These are phyloP conservation scores for Phengaris alcon DNA, from an alignment of 2,888 invertebrate genomes.

Conservation along the genomic window DNA sequence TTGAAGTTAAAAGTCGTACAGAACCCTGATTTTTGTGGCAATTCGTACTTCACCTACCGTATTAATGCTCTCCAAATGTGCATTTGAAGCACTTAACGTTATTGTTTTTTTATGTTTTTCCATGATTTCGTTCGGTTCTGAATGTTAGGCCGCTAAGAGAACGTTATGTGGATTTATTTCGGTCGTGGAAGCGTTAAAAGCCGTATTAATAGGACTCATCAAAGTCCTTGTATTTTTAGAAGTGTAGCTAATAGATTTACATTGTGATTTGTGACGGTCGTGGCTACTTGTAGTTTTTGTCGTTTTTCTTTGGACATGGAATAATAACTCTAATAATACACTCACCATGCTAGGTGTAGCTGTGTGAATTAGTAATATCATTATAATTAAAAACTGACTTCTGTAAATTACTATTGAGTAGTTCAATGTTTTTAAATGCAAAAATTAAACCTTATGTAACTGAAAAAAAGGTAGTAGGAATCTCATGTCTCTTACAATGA, in stretches of 20 bases:
- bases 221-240: slow-evolving; percentile 24
- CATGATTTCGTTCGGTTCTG: slow-evolving; percentile 35
- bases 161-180: slow-evolving; percentile 34
- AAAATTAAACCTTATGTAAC: too few species aligned
- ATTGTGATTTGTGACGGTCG: not conserved
- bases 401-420: too few species aligned
- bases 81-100: slow-evolving; percentile 66
- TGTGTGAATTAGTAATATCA: too few species aligned
- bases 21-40: not conserved
- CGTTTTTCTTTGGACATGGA: too few species aligned
- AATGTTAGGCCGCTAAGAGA: slow-evolving; percentile 33
- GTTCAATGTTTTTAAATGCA: too few species aligned
- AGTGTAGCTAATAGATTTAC: slow-evolving; percentile 9
- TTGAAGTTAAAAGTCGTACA: not conserved
- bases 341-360: too few species aligned
- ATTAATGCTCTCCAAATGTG: slow-evolving; percentile 68
- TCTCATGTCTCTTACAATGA: too few species aligned
- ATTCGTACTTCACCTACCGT: slow-evolving; percentile 53
- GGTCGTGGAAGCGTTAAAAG: slow-evolving; percentile 27
- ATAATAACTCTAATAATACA: too few species aligned
- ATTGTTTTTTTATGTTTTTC: slow-evolving; percentile 37
- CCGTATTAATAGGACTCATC: slow-evolving; percentile 29
- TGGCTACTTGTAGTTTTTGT: not conserved
- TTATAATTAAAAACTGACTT: too few species aligned
- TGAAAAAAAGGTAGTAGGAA: too few species aligned